These are phyloP conservation scores for Blastomussa wellsi DNA, from an alignment of 92 coral and sea anemone genomes.

Conservation along the genomic window DNA sequence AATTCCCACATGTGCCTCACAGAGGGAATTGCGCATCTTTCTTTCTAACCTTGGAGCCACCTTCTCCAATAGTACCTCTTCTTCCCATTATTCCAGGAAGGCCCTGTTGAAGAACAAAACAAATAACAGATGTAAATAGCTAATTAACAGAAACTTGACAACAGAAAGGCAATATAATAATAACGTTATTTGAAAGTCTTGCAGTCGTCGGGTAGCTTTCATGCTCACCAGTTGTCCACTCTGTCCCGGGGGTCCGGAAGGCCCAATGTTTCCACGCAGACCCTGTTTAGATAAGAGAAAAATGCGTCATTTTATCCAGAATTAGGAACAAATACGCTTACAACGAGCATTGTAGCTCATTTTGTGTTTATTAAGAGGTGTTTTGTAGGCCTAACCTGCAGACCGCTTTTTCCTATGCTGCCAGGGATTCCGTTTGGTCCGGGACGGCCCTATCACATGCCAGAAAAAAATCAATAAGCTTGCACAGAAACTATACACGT, in stretches of 20 bases:
- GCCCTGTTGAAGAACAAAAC: neutral
- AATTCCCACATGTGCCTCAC: too few relatives aligned
- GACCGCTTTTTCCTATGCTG: conserved; percentile 17
- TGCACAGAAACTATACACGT: neutral
- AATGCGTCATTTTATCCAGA: neutral
- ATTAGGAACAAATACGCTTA: neutral
- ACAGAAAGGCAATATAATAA: neutral
- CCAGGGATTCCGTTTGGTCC: conserved; percentile 26
- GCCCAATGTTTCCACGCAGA: conserved; percentile 13
- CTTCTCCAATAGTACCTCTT: conserved; percentile 17
- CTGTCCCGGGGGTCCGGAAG: conserved; percentile 29
- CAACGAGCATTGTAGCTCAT: neutral
- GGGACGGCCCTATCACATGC: conserved; percentile 21
- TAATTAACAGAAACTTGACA: neutral
- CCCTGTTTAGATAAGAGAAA: conserved; percentile 10
- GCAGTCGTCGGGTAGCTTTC: neutral
- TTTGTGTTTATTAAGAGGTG: neutral
- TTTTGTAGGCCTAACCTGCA: conserved; percentile 3
- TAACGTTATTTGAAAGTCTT: too few relatives aligned
- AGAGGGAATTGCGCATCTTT: too few relatives aligned
- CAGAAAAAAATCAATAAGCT: neutral
- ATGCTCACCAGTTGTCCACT: conserved; percentile 26
- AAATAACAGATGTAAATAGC: neutral
- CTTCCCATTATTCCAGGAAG: conserved; percentile 11
- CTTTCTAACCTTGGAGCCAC: conserved; percentile 21